A percentile compares a stretch with the other conserved stretches of the same genome.
phyloP scores from a whole-genome alignment of 2,888 invertebrate genomes.

The Schizotus pectinicornis region DNA sequence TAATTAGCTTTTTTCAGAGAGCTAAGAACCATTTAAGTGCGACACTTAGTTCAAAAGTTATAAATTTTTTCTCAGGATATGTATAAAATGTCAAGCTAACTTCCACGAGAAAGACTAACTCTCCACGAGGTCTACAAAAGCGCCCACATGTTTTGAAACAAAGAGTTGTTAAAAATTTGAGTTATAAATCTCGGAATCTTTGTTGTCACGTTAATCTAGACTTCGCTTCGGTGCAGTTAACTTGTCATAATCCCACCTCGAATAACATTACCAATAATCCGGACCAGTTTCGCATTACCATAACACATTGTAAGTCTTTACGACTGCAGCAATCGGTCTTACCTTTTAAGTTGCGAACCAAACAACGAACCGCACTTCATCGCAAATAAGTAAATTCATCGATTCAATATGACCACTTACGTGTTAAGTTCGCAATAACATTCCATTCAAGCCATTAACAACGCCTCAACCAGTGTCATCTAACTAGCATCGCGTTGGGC shows the following conservation, averaged over 20 bases:
- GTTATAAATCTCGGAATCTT: too few species aligned
- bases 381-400: background rate
- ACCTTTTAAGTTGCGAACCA: slow-evolving; percentile 10
- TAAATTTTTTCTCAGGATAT: too few species aligned
- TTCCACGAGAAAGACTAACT: too few species aligned
- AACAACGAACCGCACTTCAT: background rate
- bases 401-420: slow-evolving; percentile 1
- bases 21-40: too few species aligned
- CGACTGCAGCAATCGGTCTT: slow-evolving; percentile 7
- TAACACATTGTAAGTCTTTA: slow-evolving; percentile 14
- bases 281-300: slow-evolving; percentile 21
- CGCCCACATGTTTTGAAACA: too few species aligned
- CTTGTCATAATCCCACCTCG: slow-evolving; percentile 11
- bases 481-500: slow-evolving; percentile 15
- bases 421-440: slow-evolving; percentile 19
- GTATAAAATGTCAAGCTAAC: too few species aligned
- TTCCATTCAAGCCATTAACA: slow-evolving; percentile 6
- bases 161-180: too few species aligned
- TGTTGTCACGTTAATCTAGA: background rate
- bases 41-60: too few species aligned
- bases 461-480: slow-evolving; percentile 16
- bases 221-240: background rate
- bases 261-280: slow-evolving; percentile 18
- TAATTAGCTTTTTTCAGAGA: too few species aligned
- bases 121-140: too few species aligned